Conservation (phyloP, 2,113 vertebrate species). For the Eleginops maclovinus region DNA sequence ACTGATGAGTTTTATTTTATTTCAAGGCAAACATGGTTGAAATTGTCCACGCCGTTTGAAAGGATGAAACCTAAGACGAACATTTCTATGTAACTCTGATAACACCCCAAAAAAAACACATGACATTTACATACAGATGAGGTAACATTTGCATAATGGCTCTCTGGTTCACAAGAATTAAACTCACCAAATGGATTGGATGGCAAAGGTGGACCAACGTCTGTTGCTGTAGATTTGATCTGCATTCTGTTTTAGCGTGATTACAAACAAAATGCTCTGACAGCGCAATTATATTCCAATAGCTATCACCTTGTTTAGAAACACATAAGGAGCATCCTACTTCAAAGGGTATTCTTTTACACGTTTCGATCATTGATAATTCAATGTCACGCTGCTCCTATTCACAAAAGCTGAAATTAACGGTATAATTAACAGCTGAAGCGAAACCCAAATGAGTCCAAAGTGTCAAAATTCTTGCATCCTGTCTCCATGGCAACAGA, state of each 20-base stretch:
- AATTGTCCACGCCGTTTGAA: conserved; percentile 22
- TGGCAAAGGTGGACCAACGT: conserved; percentile 54
- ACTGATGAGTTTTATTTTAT: conserved; percentile 45
- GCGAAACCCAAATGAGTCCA: conserved; percentile 49
- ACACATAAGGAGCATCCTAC: conserved; percentile 24
- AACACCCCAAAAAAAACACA: conserved; percentile 31
- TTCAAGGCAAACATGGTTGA: conserved; percentile 45
- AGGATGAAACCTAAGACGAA: conserved; percentile 28
- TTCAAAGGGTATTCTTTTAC: conserved; percentile 33
- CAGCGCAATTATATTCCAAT: conserved; percentile 37
- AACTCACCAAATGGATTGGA: conserved; percentile 52
- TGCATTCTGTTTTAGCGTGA: conserved; percentile 50
- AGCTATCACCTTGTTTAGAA: conserved; percentile 30
- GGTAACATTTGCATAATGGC: conserved; percentile 68
- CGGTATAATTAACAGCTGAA: conserved; percentile 55
- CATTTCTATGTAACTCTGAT: conserved; percentile 34
- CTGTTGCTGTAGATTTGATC: conserved; percentile 40
- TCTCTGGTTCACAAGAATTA: conserved; percentile 51
- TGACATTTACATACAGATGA: conserved; percentile 68
- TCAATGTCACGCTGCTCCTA: conserved; percentile 22
- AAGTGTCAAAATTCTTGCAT: conserved; percentile 71
- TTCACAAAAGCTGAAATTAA: conserved; percentile 49
- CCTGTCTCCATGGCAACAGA: conserved; percentile 77
- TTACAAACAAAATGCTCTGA: conserved; percentile 52
- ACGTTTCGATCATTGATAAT: background rate